Evolutionary conservation across 2,797 vertebrate genomes (phyloP), one percentile per base, ranked within the genome.

Genomic region (Lateolabrax maculatus): DNA sequence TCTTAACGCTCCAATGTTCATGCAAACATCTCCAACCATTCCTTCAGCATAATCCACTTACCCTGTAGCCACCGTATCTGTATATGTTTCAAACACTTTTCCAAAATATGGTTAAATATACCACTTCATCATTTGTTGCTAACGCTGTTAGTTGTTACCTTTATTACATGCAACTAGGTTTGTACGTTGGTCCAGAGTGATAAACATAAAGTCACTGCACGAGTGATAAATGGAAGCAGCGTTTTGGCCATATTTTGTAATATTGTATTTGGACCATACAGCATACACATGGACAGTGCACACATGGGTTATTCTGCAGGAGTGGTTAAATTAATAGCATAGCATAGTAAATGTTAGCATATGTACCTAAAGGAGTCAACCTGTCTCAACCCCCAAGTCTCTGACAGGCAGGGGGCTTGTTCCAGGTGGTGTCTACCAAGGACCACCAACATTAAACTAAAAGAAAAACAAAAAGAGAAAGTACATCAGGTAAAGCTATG

Each of bases 401-500:
- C 78, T 85, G 75, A 63, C 83, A 73, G 80, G 80, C 68, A 70
- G 80, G 57, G 68, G 64, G 56, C 74, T 81, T 79, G 52, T 84
- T 83, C 80, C 68, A 75, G 66, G 46, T 72, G 79, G 62, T 75
- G 74, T 75, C 64, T 84, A 75, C 84, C 69, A 71, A 83, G 81
- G 87, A 87, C 71, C 84, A 61, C 46, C 46, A 58, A 71, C 80
- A 64, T 56, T 81, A 77, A 88, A 86, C 81, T 81, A n/a, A n/a
- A n/a, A n/a, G n/a, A n/a, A n/a, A n/a, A n/a, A n/a, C n/a, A 72
- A 49, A 84, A 39, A 49, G 36, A 55, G n/a, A 6, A 29, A 61
- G 25, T 21, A 31, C 31, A 21, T 51, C 41, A 53, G 18, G 15
- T 39, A 34, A 74, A 62, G 23, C 21, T 57, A 25, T 58, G 37